phyloP scores from a whole-genome alignment of 2,888 invertebrate species.

The Mythimna pallens region DNA sequence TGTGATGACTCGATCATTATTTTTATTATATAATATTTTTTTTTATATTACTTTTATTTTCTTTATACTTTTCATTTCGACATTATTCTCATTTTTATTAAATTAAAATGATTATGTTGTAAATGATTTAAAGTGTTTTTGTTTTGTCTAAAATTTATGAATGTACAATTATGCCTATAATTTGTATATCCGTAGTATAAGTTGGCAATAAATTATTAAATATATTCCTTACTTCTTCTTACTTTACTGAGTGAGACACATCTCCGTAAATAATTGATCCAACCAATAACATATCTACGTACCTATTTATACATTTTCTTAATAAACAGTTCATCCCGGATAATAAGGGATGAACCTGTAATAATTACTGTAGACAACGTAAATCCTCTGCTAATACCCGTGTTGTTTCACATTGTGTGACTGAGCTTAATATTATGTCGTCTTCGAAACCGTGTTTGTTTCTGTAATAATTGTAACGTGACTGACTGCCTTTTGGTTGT shows the following conservation, averaged over 20 bases:
- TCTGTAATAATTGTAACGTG: not conserved
- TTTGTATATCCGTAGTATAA: too few species aligned
- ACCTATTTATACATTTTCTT: not conserved
- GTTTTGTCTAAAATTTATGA: too few species aligned
- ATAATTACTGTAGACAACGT: conserved; percentile 30
- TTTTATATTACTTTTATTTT: too few species aligned
- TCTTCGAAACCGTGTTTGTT: conserved; percentile 1
- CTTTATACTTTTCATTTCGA: too few species aligned
- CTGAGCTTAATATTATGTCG: conserved; percentile 8
- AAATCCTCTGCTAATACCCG: conserved; percentile 17
- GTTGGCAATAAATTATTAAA: too few species aligned
- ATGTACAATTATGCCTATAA: too few species aligned
- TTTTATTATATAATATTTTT: too few species aligned
- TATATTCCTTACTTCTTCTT: too few species aligned
- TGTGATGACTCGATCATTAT: too few species aligned
- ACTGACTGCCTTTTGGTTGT: not conserved
- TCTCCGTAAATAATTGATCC: not conserved
- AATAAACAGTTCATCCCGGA: conserved; percentile 13
- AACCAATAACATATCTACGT: not conserved
- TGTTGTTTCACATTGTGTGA: conserved; percentile 28
- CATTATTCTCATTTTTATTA: too few species aligned
- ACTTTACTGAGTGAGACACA: not conserved
- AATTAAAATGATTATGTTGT: too few species aligned
- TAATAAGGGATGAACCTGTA: conserved; percentile 4
- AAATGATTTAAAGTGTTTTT: too few species aligned